Evolutionary conservation across 2,113 vertebrate species (phyloP).

Genomic region (Crypturellus undulatus): DNA sequence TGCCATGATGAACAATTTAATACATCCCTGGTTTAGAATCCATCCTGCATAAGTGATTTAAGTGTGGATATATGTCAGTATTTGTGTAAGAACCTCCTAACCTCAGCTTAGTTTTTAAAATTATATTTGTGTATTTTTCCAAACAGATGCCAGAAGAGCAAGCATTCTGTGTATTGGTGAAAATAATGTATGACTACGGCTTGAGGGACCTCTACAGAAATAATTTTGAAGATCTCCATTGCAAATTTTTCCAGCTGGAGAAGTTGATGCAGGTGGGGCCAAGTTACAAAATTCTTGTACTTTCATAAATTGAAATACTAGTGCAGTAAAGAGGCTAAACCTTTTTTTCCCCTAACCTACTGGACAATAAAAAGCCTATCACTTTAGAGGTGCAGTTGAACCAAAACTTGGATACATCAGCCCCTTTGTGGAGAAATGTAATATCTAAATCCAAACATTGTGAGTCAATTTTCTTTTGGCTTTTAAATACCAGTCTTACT

Average conservation of each 20-base stretch:
- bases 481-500: not conserved
- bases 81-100: not conserved
- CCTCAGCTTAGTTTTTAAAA: not conserved
- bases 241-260: slow-evolving; percentile 98
- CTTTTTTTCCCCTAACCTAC: not conserved
- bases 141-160: slow-evolving; percentile 98
- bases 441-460: not conserved
- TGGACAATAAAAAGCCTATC: not conserved
- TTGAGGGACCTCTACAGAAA: slow-evolving; percentile 95
- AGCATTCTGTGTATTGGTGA: slow-evolving; percentile 96
- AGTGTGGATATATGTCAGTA: not conserved
- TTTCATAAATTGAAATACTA: not conserved
- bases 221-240: slow-evolving; percentile 98
- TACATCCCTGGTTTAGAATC: not conserved
- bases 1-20: not conserved
- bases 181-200: slow-evolving; percentile 96
- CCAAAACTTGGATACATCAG: not conserved
- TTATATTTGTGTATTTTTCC: slow-evolving; percentile 26
- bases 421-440: not conserved
- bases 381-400: not conserved
- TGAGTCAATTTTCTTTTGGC: not conserved
- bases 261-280: slow-evolving; percentile 90
- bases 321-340: not conserved
- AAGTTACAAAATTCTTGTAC: not conserved
- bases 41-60: not conserved